These are phyloP conservation scores for Acleris sparsana DNA, from an alignment of 2,888 invertebrate species.

Conservation along the genomic window DNA sequence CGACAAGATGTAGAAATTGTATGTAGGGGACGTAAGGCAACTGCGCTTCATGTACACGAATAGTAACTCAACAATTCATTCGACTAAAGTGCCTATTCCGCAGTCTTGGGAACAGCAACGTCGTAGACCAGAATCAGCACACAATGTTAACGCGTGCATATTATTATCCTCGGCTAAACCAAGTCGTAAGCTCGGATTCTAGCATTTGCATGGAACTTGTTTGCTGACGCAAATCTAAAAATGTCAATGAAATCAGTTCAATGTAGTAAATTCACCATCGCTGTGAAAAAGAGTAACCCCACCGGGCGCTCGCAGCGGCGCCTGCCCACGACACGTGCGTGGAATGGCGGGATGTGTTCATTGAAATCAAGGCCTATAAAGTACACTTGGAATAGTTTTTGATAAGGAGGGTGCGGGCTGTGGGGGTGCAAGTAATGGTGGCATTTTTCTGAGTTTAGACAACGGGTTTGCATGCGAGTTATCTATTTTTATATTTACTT, in stretches of 20 bases:
- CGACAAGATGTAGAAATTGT: too few species aligned
- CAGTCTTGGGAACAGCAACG: too few species aligned
- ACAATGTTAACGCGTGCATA: too few species aligned
- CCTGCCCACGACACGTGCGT: conserved; percentile 60
- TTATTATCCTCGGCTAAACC: too few species aligned
- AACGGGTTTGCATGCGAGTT: not conserved
- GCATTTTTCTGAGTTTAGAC: conserved; percentile 3
- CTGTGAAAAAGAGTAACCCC: too few species aligned
- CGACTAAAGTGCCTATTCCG: too few species aligned
- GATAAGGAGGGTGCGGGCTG: conserved; percentile 25
- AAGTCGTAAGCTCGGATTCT: too few species aligned
- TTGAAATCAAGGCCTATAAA: conserved; percentile 15
- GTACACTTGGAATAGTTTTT: conserved; percentile 33
- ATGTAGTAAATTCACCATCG: too few species aligned
- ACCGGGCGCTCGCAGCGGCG: not conserved
- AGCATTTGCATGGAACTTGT: too few species aligned
- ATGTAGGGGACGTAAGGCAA: not conserved
- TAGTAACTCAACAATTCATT: too few species aligned
- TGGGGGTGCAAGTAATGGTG: conserved; percentile 11
- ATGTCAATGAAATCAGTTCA: not conserved
- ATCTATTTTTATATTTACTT: not conserved
- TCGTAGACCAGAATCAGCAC: too few species aligned
- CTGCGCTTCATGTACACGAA: not conserved
- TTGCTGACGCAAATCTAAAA: not conserved
- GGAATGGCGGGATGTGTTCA: conserved; percentile 47